phyloP scores from a whole-genome alignment of 2,888 invertebrate species.

The Allygus modestus region DNA sequence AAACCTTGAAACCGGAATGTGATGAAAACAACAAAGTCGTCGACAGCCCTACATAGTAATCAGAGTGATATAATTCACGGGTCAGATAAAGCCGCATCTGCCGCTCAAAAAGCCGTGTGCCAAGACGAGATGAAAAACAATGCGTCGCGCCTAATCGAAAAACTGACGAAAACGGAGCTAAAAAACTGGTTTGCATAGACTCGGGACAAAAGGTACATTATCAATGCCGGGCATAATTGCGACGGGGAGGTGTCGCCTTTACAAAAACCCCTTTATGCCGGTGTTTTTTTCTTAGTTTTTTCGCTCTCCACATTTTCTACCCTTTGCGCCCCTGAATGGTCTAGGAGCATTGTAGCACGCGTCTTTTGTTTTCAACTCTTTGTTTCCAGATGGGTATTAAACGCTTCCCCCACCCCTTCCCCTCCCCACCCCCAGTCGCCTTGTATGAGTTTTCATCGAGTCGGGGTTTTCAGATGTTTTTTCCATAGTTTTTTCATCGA shows the following conservation, averaged over 20 bases:
- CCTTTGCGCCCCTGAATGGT: conserved; percentile 28
- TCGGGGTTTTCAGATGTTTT: not conserved
- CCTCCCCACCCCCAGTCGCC: not conserved
- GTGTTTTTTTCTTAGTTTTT: conserved; percentile 45
- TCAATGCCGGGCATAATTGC: conserved; percentile 45
- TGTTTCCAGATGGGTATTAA: conserved; percentile 44
- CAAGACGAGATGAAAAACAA: conserved; percentile 24
- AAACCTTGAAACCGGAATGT: not conserved
- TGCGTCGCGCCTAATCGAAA: conserved; percentile 32
- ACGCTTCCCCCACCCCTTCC: conserved; percentile 2
- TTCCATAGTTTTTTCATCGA: conserved; percentile 12
- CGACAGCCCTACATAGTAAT: not conserved
- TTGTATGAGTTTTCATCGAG: conserved; percentile 22
- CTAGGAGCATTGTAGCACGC: conserved; percentile 37
- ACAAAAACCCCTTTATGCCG: conserved; percentile 46
- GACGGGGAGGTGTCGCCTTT: conserved; percentile 48
- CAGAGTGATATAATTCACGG: conserved; percentile 39
- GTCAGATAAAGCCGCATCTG: conserved; percentile 5
- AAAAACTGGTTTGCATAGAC: conserved; percentile 59
- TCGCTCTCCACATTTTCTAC: conserved; percentile 48
- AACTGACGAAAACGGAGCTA: conserved; percentile 49
- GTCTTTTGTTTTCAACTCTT: conserved; percentile 40
- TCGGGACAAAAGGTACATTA: conserved; percentile 50
- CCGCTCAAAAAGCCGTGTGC: not conserved
- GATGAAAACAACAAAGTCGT: not conserved